Evolutionary conservation across 2,888 invertebrate genomes (phyloP), one percentile per base, ranked within the genome.

Genomic region (Hofmannophila pseudospretella): DNA sequence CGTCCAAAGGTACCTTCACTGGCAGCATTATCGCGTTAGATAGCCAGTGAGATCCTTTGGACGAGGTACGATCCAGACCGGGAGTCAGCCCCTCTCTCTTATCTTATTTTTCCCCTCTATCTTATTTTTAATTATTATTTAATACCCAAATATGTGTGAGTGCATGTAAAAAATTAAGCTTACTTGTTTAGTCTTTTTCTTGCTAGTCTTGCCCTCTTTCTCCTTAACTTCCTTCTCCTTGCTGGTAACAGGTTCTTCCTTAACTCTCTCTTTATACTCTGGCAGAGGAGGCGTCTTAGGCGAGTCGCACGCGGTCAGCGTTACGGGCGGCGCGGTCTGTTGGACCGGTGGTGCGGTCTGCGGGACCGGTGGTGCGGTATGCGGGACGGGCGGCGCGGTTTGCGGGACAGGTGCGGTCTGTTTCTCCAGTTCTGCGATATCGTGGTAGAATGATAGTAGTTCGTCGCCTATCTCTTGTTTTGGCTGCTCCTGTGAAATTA

Each of bases 401-500:
- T n/a, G n/a, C n/a, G 54, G 7, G 51, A 61, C 41, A 0, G 50
- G 45, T 0, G 57, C 49, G 0, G 57, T 39, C 0, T 54, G 48
- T 28, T 81, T 79, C 47, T 89, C 89, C 1, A 89, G 43, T 31
- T 84, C 76, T 0, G 89, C 89, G 14, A 89, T 70, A 41, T 89
- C 89, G 45, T 73, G 88, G 72, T 89, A 89, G 70, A 89, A 89
- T 0, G 87, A 88, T 12, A 76, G 67, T 0, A 89, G 60, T 39
- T 88, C 88, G 13, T 88, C 87, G 11, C 81, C 78, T 8, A 88
- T 79, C 39, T 78, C 79, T 38, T 68, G 70, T 39, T 73, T 77
- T 2, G 56, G 48, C 39, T 14, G 23, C 16, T 73, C 76, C 35
- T 35, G 35, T 33, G 26, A 4, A 22, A 22, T 22, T 22, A 22